A percentile compares a stretch with the other conserved stretches of the same genome.
phyloP scores from a whole-genome alignment of 2,888 invertebrate species.

The Brachynemurus nebulosus region DNA sequence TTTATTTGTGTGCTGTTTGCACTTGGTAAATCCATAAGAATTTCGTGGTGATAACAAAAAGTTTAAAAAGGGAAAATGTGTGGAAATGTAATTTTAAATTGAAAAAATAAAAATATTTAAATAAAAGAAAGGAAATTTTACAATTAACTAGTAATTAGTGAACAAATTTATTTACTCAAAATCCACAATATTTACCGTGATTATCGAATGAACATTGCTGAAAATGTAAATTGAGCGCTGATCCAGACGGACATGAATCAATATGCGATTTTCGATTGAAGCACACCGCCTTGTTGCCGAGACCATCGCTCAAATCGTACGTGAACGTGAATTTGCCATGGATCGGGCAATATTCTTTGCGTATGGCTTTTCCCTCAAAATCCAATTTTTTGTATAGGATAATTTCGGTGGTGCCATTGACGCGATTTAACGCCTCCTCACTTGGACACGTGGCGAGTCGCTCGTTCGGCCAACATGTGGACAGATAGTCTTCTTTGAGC shows the following conservation, averaged over 20 bases:
- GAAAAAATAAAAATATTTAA: no score
- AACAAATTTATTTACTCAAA: no score
- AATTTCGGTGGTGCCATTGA: constrained; percentile 10
- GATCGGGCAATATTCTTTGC: constrained; percentile 47
- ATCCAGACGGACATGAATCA: constrained; percentile 46
- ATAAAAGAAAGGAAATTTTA: no score
- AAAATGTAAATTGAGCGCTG: constrained; percentile 40
- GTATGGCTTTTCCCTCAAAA: constrained; percentile 33
- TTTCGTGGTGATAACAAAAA: no score
- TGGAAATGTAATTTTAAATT: no score
- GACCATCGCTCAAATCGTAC: constrained; percentile 37
- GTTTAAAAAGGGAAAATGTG: no score
- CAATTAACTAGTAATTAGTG: no score
- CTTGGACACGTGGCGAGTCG: constrained; percentile 41
- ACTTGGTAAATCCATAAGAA: no score
- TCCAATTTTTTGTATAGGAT: constrained; percentile 32
- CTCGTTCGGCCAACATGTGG: constrained; percentile 45
- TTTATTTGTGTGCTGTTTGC: no score
- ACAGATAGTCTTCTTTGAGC: constrained; percentile 36
- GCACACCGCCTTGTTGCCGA: constrained; percentile 36
- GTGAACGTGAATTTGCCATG: constrained; percentile 44
- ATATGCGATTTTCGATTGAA: constrained; percentile 38
- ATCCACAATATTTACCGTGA: constrained; percentile 40
- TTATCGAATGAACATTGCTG: constrained; percentile 40
- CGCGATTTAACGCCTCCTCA: constrained; percentile 27